Conservation (phyloP, 2,888 invertebrate genomes). For the Mongoloraphidia duomilia region DNA sequence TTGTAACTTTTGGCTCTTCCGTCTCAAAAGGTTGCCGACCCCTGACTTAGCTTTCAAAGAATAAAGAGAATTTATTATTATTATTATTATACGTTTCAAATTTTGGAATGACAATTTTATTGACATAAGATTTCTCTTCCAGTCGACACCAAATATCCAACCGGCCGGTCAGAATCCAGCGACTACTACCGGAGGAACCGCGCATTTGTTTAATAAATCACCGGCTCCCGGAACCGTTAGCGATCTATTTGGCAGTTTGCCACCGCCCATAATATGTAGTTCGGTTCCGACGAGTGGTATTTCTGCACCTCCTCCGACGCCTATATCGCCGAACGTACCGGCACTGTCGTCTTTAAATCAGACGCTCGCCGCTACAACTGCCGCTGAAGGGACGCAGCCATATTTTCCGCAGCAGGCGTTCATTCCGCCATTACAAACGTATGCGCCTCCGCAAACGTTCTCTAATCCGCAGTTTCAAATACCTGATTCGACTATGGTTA, state of each 20-base stretch:
- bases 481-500: too few relatives aligned
- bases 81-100: background rate
- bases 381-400: too few relatives aligned
- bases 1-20: too few relatives aligned
- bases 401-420: too few relatives aligned
- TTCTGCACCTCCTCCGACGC: background rate
- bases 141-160: background rate
- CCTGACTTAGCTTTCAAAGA: too few relatives aligned
- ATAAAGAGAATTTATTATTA: too few relatives aligned
- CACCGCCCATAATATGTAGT: constrained; percentile 1
- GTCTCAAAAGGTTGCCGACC: too few relatives aligned
- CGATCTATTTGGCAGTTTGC: constrained; percentile 6
- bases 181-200: background rate
- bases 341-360: background rate
- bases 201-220: background rate
- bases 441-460: too few relatives aligned
- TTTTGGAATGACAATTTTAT: background rate
- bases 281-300: background rate
- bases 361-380: background rate
- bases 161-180: background rate
- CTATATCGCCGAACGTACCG: background rate
- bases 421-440: too few relatives aligned
- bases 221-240: constrained; percentile 6
- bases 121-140: background rate
- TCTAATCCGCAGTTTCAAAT: too few relatives aligned